Evolutionary conservation across 1,140 invertebrate genomes (phyloP), one percentile per base, ranked within the genome.

Genomic region (Rhagoletis pomonella): DNA sequence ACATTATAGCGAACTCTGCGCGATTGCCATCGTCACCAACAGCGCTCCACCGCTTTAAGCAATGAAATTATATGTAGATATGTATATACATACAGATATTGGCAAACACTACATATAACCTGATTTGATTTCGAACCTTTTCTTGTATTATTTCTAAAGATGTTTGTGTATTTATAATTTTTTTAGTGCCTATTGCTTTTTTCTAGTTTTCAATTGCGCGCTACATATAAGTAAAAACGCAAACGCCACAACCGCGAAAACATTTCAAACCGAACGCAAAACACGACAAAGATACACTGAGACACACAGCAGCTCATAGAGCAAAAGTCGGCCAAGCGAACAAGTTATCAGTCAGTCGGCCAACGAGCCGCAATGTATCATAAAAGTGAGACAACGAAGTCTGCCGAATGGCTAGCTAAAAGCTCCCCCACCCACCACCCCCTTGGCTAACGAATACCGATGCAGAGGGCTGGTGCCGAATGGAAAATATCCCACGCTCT

Each of bases 231-330:
- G 19, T 10, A 29, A 29, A 29, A 29, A 47, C 47, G 47, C 19
- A 55, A 81, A 81, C 17, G 9, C 17, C 73, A 81, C 73, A 81
- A 58, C 73, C 73, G 55, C 47, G 9, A 81, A 10, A 55, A 29
- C 42, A 81, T 55, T 81, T 55, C 73, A 55, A 29, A 81, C 73
- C 73, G 73, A 81, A 81, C 47, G 47, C 73, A 81, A 81, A 55
- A 81, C 73, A 55, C 73, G 73, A 81, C 73, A 81, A 10, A 81
- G 47, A 55, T 81, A 81, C 50, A 81, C 73, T 81, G 73, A 81
- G 73, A n/a, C 47, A 55, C 55, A 12, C 17, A 50, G 47, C 73
- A 81, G 73, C n/a, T 50, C 73, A 81, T 55, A 81, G 73, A 81
- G 12, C n/a, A 81, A 50, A 67, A 67, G 64, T 67, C n/a, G 64